Evolutionary conservation across 35 echinoderm and acorn worm genomes (phyloP).

Genomic region (Ptychodera flava): DNA sequence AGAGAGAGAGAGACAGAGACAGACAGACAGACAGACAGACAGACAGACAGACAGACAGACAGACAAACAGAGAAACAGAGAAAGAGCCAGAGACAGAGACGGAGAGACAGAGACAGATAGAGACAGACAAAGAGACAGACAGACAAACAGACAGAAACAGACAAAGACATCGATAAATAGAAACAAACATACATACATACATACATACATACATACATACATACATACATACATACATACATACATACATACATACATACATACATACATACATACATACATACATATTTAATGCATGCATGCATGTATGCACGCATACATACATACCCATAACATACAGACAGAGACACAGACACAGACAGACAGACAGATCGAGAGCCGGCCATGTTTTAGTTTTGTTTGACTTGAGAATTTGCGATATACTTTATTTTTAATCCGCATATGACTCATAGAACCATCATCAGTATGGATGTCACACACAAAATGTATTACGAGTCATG

Average conservation of each 20-base stretch:
- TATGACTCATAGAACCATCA: no score
- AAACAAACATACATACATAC: not conserved
- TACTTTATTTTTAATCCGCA: no score
- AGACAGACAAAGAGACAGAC: not conserved
- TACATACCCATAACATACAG: no score
- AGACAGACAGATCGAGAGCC: no score
- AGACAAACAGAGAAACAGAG: not conserved
- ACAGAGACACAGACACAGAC: no score
- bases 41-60: not conserved
- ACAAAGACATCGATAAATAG: not conserved
- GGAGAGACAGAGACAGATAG: not conserved
- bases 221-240: not conserved
- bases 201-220: constrained; percentile 2
- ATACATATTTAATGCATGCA: no score
- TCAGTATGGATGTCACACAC: no score
- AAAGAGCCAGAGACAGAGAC: not conserved
- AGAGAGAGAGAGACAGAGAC: not conserved
- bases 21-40: not conserved
- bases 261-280: constrained; percentile 2
- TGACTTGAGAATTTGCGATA: no score
- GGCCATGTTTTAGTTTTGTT: no score
- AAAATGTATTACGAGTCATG: no score
- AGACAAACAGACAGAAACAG: not conserved
- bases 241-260: constrained; percentile 2
- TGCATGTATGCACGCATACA: no score